Conservation (phyloP, 2,113 vertebrate species). For the Antidorcas marsupialis region DNA sequence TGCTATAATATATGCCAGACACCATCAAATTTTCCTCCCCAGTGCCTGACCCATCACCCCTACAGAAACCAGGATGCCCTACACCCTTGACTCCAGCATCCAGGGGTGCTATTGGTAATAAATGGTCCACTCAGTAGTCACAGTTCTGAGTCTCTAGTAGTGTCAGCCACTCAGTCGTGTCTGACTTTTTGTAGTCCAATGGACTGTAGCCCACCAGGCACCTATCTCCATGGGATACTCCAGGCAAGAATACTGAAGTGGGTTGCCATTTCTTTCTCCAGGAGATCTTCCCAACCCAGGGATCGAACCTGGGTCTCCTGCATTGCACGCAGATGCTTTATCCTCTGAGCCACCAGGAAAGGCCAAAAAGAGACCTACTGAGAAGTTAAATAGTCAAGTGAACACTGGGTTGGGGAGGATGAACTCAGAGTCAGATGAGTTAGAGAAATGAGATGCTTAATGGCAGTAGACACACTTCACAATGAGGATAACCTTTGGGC, state of each 20-base stretch:
- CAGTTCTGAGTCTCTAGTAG: not conserved
- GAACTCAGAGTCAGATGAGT: not conserved
- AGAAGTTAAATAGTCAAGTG: not conserved
- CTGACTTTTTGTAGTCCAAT: not conserved
- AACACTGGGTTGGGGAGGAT: not conserved
- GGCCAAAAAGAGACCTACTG: not conserved
- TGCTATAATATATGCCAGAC: not conserved
- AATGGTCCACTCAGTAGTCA: not conserved
- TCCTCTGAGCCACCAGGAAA: not conserved
- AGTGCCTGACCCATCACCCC: not conserved
- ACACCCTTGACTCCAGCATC: not conserved
- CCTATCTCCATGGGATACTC: not conserved
- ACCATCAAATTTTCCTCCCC: not conserved
- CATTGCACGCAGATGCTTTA: not conserved
- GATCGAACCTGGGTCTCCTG: not conserved
- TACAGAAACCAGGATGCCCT: not conserved
- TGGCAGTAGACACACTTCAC: not conserved
- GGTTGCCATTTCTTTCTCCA: not conserved
- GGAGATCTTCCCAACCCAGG: not conserved
- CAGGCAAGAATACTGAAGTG: not conserved
- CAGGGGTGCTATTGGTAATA: not conserved
- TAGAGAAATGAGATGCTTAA: not conserved
- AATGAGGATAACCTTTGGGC: not conserved
- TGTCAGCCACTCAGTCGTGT: not conserved
- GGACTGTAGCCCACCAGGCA: accelerated